phyloP scores from a whole-genome alignment of 1,140 invertebrate species.

The Drosophila albomicans region DNA sequence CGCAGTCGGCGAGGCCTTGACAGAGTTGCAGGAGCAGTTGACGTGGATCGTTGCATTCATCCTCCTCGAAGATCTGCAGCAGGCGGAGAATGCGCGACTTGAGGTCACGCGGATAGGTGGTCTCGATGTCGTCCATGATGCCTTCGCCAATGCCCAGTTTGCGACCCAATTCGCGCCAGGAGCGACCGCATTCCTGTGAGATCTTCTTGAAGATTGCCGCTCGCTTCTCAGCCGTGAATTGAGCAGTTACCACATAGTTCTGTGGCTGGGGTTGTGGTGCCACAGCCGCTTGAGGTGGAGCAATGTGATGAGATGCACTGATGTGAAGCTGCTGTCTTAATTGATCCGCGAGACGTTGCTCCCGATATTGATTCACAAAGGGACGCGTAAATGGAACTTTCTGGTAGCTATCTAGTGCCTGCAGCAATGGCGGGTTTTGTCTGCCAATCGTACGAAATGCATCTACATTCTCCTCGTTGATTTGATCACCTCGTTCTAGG shows the following conservation, averaged over 20 bases:
- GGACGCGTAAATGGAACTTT: neutral
- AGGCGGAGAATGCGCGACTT: constrained; percentile 66
- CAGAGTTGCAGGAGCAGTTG: constrained; percentile 62
- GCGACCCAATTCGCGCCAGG: constrained; percentile 86
- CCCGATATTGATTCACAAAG: constrained; percentile 52
- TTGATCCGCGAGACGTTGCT: constrained; percentile 64
- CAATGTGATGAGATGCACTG: neutral
- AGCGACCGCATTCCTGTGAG: constrained; percentile 84
- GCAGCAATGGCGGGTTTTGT: constrained; percentile 13
- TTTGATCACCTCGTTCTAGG: constrained; percentile 62
- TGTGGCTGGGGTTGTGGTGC: constrained; percentile 10
- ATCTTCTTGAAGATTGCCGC: constrained; percentile 66
- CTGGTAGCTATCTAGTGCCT: constrained; percentile 48
- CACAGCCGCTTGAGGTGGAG: neutral
- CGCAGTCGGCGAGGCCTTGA: constrained; percentile 56
- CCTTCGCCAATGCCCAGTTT: constrained; percentile 84
- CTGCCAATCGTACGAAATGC: constrained; percentile 29
- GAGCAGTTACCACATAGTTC: constrained; percentile 41
- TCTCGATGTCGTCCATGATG: constrained; percentile 85
- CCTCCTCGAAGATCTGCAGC: constrained; percentile 68
- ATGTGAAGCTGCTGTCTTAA: constrained; percentile 53
- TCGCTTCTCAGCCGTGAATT: constrained; percentile 64
- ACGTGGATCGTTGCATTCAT: constrained; percentile 68
- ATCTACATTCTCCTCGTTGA: constrained; percentile 60
- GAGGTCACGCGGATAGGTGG: constrained; percentile 64